Evolutionary conservation across 1,140 invertebrate genomes (phyloP).

Genomic region (Triops longicaudatus): DNA sequence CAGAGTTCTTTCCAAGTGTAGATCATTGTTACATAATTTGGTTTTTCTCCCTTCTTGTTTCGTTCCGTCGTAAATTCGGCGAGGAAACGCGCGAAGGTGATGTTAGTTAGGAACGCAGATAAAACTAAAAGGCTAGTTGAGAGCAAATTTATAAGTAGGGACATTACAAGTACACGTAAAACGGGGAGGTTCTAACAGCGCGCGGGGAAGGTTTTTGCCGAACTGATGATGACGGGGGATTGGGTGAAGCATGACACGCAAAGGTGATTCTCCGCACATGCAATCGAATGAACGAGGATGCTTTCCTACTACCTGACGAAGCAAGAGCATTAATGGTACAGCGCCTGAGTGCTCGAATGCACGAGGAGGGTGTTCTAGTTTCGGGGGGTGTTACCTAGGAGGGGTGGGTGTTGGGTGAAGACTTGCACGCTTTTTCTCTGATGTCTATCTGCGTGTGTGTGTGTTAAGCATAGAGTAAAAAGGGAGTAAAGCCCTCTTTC

Average conservation of each 20-base stretch:
- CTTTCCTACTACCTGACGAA: background rate
- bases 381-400: background rate
- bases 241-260: constrained; percentile 14
- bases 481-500: background rate
- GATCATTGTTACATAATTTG: background rate
- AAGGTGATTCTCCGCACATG: constrained; percentile 11
- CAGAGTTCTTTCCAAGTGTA: background rate
- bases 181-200: background rate
- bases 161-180: background rate
- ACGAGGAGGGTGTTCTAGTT: background rate
- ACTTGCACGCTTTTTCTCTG: too few species aligned
- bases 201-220: background rate
- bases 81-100: background rate
- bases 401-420: background rate
- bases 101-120: background rate
- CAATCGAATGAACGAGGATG: constrained; percentile 11
- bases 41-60: too few species aligned
- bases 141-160: background rate
- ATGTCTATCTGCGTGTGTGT: background rate
- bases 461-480: background rate
- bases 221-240: background rate
- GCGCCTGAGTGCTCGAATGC: background rate
- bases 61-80: background rate
- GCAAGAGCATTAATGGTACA: constrained; percentile 1
- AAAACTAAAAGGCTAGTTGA: background rate